Conservation (phyloP, 2,797 vertebrate species). For the Ceryle rudis region DNA sequence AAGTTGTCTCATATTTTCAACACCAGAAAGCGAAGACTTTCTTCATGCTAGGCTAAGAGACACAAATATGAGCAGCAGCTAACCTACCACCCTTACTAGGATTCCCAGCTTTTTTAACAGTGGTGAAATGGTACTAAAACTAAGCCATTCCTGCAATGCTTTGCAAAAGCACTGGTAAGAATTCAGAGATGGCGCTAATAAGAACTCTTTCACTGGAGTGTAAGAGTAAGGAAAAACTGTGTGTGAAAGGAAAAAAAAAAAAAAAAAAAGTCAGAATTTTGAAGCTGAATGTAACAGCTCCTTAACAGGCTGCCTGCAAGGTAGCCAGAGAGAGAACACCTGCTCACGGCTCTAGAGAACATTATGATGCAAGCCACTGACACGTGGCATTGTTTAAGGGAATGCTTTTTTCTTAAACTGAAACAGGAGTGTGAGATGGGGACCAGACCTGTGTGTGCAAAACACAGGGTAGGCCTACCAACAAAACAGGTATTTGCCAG, state of each 20-base stretch:
- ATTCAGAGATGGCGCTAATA: not conserved
- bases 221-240: not conserved
- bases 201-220: not conserved
- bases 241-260: not conserved
- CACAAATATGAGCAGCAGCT: not conserved
- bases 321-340: not conserved
- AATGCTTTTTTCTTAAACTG: not conserved
- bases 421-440: not conserved
- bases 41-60: not conserved
- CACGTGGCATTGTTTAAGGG: not conserved
- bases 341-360: not conserved
- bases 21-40: not conserved
- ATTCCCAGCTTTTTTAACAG: not conserved
- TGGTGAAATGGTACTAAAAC: not conserved
- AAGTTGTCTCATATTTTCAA: not conserved
- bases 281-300: not conserved
- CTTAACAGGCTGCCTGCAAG: not conserved
- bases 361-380: not conserved
- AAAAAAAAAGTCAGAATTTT: not conserved
- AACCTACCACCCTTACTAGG: not conserved
- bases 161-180: not conserved
- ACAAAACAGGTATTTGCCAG: fast-evolving
- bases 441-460: not conserved
- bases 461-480: not conserved
- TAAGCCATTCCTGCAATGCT: not conserved